phyloP scores from a whole-genome alignment of 2,113 vertebrate species.

The Okapia johnstoni region DNA sequence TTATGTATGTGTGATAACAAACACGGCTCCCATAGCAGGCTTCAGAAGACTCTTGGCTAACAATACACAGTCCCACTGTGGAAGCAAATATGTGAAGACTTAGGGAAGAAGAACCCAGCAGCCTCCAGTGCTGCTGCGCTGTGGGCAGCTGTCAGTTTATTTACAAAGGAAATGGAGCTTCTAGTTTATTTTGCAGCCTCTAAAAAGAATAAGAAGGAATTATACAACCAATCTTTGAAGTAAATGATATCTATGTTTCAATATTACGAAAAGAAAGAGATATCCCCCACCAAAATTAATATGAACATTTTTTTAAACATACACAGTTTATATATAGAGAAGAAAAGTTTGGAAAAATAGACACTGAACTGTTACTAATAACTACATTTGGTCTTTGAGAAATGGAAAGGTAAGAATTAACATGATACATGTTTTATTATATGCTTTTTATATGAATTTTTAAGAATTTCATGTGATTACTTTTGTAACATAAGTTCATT shows the following conservation, averaged over 20 bases:
- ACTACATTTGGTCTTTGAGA: background rate
- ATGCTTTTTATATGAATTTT: background rate
- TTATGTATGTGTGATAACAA: background rate
- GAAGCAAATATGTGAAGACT: background rate
- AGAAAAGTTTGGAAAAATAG: background rate
- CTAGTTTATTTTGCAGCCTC: background rate
- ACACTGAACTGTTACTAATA: background rate
- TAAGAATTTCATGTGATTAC: background rate
- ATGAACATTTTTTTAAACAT: background rate
- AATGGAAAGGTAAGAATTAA: background rate
- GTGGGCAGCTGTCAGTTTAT: rapidly evolving
- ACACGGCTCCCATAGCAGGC: background rate
- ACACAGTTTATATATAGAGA: background rate
- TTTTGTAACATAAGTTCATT: background rate
- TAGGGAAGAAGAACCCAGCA: too few species aligned
- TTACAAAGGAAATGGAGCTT: background rate
- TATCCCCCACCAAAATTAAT: background rate
- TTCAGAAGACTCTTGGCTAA: background rate
- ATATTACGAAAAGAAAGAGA: background rate
- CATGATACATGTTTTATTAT: background rate
- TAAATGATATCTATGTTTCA: background rate
- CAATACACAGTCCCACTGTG: background rate
- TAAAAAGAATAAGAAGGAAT: background rate
- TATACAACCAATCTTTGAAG: background rate
- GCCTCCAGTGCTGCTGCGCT: background rate